Evolutionary conservation across 2,888 invertebrate genomes (phyloP).

Genomic region (Acleris emargana): DNA sequence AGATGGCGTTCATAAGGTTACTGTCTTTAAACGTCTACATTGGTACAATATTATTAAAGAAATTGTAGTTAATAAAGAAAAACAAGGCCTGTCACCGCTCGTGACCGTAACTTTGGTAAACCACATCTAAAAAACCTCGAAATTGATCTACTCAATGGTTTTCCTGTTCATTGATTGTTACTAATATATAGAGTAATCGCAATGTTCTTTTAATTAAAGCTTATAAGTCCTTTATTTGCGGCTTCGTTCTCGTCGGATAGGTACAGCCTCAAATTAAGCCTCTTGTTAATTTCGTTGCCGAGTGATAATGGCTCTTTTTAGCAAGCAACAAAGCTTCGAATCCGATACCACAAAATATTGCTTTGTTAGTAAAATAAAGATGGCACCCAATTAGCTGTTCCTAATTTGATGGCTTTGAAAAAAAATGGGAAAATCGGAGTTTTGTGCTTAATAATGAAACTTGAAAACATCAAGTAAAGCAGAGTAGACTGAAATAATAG

Average conservation of each 20-base stretch:
- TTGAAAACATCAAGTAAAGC: not conserved
- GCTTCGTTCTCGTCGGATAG: slow-evolving; percentile 46
- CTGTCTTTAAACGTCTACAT: no score
- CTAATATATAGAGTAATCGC: slow-evolving; percentile 69
- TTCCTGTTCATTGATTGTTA: slow-evolving; percentile 58
- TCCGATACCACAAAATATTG: not conserved
- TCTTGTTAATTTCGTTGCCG: slow-evolving; percentile 39
- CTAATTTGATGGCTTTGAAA: slow-evolving; percentile 21
- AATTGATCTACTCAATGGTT: slow-evolving; percentile 39
- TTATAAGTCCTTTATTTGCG: slow-evolving; percentile 64
- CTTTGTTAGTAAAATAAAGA: slow-evolving; percentile 18
- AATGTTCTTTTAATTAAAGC: slow-evolving; percentile 72
- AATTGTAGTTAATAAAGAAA: no score
- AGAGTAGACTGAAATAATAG: not conserved
- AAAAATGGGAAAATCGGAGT: slow-evolving; percentile 2
- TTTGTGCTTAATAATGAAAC: slow-evolving; percentile 3
- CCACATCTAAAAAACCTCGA: no score
- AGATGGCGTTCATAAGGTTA: no score
- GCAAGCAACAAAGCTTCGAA: slow-evolving; percentile 29
- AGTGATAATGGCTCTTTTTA: slow-evolving; percentile 36
- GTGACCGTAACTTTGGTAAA: no score
- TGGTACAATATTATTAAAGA: no score
- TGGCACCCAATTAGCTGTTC: slow-evolving; percentile 30
- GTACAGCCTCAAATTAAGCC: slow-evolving; percentile 42
- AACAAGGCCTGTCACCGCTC: no score